Evolutionary conservation across 2,888 invertebrate species (phyloP).

Genomic region (Synanthedon formicaeformis): DNA sequence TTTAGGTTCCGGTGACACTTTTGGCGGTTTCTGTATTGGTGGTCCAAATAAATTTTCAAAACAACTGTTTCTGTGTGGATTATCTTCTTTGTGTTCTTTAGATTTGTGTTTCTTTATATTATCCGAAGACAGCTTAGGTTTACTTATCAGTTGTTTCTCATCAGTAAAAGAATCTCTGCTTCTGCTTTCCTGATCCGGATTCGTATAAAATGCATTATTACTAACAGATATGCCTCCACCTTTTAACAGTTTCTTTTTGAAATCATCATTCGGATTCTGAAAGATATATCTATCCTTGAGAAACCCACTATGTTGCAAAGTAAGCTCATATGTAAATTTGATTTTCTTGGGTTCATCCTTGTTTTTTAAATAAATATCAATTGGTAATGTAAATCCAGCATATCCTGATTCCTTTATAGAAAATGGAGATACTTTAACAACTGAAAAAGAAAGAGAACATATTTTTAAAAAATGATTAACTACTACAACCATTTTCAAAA

Average conservation of each 20-base stretch:
- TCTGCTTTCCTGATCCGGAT: slow-evolving; percentile 67
- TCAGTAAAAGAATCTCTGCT: slow-evolving; percentile 69
- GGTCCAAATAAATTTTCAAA: slow-evolving; percentile 87
- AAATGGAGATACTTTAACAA: slow-evolving; percentile 92
- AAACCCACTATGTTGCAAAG: slow-evolving; percentile 80
- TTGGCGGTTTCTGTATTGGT: slow-evolving; percentile 82
- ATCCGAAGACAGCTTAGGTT: slow-evolving; percentile 76
- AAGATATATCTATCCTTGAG: slow-evolving; percentile 88
- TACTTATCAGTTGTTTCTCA: slow-evolving; percentile 75
- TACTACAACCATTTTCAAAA: no score
- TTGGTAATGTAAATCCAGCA: slow-evolving; percentile 91
- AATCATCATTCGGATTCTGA: slow-evolving; percentile 88
- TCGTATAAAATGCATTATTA: slow-evolving; percentile 56
- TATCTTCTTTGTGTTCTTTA: slow-evolving; percentile 68
- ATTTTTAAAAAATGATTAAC: no score
- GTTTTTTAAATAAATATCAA: slow-evolving; percentile 90
- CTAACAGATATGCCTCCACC: slow-evolving; percentile 80
- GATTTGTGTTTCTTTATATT: slow-evolving; percentile 72
- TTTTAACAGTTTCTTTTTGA: slow-evolving; percentile 85
- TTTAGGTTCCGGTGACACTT: slow-evolving; percentile 76
- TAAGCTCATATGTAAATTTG: slow-evolving; percentile 86
- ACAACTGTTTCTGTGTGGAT: slow-evolving; percentile 70
- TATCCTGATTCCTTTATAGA: slow-evolving; percentile 93
- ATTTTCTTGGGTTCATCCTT: slow-evolving; percentile 92
- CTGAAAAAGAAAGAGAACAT: slow-evolving; percentile 62